Evolutionary conservation across 2,888 invertebrate genomes (phyloP), one percentile per base, ranked within the genome.

Genomic region (Limnephilus rhombicus): DNA sequence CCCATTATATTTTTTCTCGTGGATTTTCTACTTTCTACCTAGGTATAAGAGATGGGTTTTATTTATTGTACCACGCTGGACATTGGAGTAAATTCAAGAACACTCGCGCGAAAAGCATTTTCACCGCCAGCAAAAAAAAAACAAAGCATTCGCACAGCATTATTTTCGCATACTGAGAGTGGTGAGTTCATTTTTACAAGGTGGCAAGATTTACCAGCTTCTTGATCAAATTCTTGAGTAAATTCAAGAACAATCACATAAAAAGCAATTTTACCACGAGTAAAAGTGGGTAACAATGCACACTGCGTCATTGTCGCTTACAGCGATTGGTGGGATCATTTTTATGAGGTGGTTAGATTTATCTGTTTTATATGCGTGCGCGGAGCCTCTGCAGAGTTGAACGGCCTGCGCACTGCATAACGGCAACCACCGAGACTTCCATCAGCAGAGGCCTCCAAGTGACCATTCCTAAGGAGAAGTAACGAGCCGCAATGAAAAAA

Each of bases 361-460:
- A 34, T 68, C 34, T 86, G 85, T 45, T 86, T 86, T n/a, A 49
- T 86, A 29, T 49, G 4, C 45, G 41, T n/a, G 29, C 87, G 29
- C 80, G 34, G 45, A 41, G 49, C 37, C 34, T 29, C n/a, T 34
- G 85, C 87, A 85, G 91, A 90, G 93, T 93, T 93, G 93, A 93
- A 93, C 92, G 93, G 90, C 93, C 92, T 90, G 90, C 41, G 91
- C 85, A 88, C 90, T 90, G 87, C 92, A 91, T 92, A 93, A 93
- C 93, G 93, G 93, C 93, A 93, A 92, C 82, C 92, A 41, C 34
- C 31, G 82, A 68, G 85, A 24, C 34, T 85, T 85, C 87, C 87
- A 53, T 41, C 87, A 29, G 15, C 87, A 31, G 34, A 68, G 87
- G 34, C 31, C 87, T 49, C 53, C 34, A 37, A 85, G 68, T 68